phyloP scores from a whole-genome alignment of 2,113 vertebrate species.

The Microcebus lehilahytsara region DNA sequence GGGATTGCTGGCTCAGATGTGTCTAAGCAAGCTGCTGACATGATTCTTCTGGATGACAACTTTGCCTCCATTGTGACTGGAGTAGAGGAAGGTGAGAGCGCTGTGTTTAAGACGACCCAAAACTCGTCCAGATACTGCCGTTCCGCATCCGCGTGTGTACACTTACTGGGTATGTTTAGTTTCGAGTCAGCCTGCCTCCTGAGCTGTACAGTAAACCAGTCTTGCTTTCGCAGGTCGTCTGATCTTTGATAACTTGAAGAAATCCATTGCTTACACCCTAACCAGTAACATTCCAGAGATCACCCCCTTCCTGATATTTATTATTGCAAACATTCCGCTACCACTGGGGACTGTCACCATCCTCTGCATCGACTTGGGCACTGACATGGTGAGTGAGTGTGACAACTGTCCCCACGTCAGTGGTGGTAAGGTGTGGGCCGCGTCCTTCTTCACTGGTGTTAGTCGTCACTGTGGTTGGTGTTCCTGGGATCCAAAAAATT shows the following conservation, averaged over 20 bases:
- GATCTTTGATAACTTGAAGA: slow-evolving; percentile 92
- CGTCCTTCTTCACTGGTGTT: accelerated
- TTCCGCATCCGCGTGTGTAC: accelerated
- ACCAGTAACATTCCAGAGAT: slow-evolving; percentile 93
- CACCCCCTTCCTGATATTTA: slow-evolving; percentile 91
- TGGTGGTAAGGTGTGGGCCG: not conserved
- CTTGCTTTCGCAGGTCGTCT: slow-evolving; percentile 83
- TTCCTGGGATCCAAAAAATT: not conserved
- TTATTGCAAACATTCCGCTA: slow-evolving; percentile 90
- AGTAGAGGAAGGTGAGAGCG: slow-evolving; percentile 87
- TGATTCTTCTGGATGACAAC: slow-evolving; percentile 96
- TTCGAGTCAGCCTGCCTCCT: not conserved
- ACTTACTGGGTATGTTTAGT: accelerated
- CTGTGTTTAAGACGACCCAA: accelerated
- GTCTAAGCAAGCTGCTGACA: slow-evolving; percentile 89
- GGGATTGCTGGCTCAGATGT: slow-evolving; percentile 90
- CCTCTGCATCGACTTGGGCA: slow-evolving; percentile 90
- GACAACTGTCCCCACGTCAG: accelerated
- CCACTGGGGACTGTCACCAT: slow-evolving; percentile 90
- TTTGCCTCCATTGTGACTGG: slow-evolving; percentile 96
- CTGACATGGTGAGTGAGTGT: slow-evolving; percentile 86
- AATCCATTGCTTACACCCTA: slow-evolving; percentile 90
- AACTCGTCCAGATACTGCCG: accelerated
- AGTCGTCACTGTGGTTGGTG: accelerated
- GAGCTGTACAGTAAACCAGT: accelerated